Evolutionary conservation across 2,888 invertebrate genomes (phyloP).

Genomic region (Aphodius sticticus): DNA sequence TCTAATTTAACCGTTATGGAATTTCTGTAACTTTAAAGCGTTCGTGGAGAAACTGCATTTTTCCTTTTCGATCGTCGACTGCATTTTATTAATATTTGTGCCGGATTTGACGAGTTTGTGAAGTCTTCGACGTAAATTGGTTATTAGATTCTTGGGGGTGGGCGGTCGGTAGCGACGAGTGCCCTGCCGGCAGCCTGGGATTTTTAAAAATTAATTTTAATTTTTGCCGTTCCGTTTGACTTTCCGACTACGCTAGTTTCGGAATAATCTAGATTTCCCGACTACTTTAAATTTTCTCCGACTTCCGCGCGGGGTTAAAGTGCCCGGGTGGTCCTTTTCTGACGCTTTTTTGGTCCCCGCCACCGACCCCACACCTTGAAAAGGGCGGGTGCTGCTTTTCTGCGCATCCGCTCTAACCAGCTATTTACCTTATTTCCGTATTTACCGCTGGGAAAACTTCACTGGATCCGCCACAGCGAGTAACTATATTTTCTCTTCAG

Average conservation of each 20-base stretch:
- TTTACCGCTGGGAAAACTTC: background rate
- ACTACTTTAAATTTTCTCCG: slow-evolving; percentile 17
- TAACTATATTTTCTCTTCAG: too few relatives aligned
- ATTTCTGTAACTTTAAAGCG: too few relatives aligned
- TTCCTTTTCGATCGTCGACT: too few relatives aligned
- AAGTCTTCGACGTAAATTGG: background rate
- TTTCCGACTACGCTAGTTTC: background rate
- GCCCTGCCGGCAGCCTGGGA: background rate
- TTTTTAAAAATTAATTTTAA: slow-evolving; percentile 23
- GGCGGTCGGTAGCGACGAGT: background rate
- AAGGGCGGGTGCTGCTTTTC: background rate
- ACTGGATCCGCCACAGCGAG: too few relatives aligned
- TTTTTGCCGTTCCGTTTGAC: slow-evolving; percentile 22
- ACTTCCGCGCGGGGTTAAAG: slow-evolving; percentile 8
- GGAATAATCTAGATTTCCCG: slow-evolving; percentile 13
- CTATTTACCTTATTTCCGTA: background rate
- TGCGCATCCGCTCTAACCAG: background rate
- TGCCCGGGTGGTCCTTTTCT: slow-evolving; percentile 6
- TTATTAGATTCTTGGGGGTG: background rate
- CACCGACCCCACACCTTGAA: background rate
- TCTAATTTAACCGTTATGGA: too few relatives aligned
- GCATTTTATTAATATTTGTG: too few relatives aligned
- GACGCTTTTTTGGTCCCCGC: background rate
- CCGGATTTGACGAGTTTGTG: background rate
- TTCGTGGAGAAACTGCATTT: too few relatives aligned